Conservation (phyloP, 2,113 vertebrate genomes). For the Castor canadensis region DNA sequence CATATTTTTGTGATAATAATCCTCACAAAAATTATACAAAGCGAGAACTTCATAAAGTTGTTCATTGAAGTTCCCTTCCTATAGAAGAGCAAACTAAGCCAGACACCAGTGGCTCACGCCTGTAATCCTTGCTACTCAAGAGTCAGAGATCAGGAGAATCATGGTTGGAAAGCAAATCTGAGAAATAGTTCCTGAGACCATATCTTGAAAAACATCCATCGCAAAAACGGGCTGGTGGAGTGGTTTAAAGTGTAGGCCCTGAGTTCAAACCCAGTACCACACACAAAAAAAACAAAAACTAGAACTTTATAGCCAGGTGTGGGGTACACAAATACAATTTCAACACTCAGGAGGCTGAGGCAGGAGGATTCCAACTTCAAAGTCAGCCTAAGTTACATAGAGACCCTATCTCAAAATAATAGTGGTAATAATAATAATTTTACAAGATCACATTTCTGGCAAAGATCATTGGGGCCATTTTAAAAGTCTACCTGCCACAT, state of each 20-base stretch:
- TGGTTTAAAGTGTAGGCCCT: too few relatives aligned
- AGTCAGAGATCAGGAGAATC: too few relatives aligned
- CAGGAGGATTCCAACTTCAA: neutral
- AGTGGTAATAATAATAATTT: neutral
- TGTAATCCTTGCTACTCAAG: too few relatives aligned
- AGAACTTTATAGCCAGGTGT: too few relatives aligned
- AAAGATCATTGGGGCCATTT: neutral
- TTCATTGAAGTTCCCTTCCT: neutral
- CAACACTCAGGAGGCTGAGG: too few relatives aligned
- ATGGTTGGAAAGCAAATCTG: too few relatives aligned
- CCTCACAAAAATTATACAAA: neutral
- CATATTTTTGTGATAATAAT: neutral
- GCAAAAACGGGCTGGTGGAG: too few relatives aligned
- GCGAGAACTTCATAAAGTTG: neutral
- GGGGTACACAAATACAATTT: too few relatives aligned
- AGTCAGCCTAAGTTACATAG: neutral
- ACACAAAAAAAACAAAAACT: too few relatives aligned
- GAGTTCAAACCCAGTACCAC: too few relatives aligned
- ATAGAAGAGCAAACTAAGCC: neutral
- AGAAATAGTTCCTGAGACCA: too few relatives aligned
- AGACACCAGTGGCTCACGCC: accelerated
- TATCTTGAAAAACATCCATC: too few relatives aligned
- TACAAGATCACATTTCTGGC: neutral
- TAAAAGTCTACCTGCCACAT: neutral
- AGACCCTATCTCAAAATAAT: neutral